Evolutionary conservation across 2,113 vertebrate genomes (phyloP), one percentile per base, ranked within the genome.

Genomic region (Mirza zaza): DNA sequence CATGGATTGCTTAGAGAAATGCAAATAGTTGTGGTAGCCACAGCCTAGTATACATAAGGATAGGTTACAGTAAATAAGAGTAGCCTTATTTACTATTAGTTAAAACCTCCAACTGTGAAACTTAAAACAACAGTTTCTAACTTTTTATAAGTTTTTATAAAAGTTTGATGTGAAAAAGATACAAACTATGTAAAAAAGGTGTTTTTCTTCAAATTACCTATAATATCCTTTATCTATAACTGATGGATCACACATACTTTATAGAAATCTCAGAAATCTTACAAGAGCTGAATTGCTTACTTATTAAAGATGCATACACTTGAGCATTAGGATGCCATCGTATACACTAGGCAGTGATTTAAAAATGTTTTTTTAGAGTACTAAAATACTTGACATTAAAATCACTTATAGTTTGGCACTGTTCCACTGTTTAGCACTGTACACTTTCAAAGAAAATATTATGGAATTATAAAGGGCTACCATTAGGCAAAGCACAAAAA

Each of bases 131-230:
- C 8, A 63, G 61, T 13, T 63, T 25, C 61, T 63, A 29, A 63
- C 61, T 32, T 63, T 36, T 95, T 86, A 8, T 77, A 89, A 88
- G 23, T 83, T 90, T 45, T 90, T 70, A 65, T 34, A 81, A 92
- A 89, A 93, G 17, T 52, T 48, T 63, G 11, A 63, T 86, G 45
- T n/a, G 3, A 6, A 76, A 86, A 90, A 89, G 25, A 68, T 61
- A 45, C 68, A 92, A 94, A 89, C 42, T 80, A 18, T 59, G 65
- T 2, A 27, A 73, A 6, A 90, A 87, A 95, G 65, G 27, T 1
- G 1, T 39, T 87, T 97, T 79, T 94, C 68, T 85, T 77, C 67
- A 81, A 39, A 86, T 77, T 42, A 76, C 42, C 15, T 80, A 0
- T 34, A 39, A 71, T 85, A 17, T n/a, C 4, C 23, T 94, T 90